A percentile compares a stretch with the other conserved stretches of the same genome.
Conservation (phyloP, 2,888 invertebrate genomes). For the Lasioglossum morio region DNA sequence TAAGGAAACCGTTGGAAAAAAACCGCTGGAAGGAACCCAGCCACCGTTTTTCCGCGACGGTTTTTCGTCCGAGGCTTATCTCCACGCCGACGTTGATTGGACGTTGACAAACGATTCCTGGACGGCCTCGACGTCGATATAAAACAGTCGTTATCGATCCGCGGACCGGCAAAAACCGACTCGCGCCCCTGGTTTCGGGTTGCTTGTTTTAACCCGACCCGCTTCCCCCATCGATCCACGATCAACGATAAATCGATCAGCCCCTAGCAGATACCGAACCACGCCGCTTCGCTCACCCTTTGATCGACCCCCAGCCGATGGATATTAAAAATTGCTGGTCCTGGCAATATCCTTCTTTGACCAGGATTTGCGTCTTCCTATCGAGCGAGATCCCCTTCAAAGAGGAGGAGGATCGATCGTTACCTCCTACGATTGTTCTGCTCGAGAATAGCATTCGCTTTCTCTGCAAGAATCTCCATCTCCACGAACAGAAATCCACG, state of each 20-base stretch:
- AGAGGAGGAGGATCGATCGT: background rate
- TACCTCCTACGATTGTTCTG: background rate
- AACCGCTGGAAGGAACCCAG: background rate
- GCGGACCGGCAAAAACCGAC: slow-evolving; percentile 55
- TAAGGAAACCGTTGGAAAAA: background rate
- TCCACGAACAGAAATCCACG: background rate
- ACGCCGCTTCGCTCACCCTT: background rate
- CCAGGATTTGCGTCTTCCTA: background rate
- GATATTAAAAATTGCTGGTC: slow-evolving; percentile 39
- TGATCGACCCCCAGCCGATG: background rate
- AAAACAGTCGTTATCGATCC: slow-evolving; percentile 79
- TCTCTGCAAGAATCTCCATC: background rate
- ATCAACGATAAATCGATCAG: slow-evolving; percentile 12
- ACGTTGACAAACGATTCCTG: slow-evolving; percentile 81
- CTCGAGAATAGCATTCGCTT: background rate
- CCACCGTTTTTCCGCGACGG: slow-evolving; percentile 35
- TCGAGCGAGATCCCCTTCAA: background rate
- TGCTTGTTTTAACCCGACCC: slow-evolving; percentile 9
- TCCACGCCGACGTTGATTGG: slow-evolving; percentile 77
- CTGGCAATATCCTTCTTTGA: slow-evolving; percentile 15
- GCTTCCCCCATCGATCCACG: background rate
- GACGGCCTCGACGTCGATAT: slow-evolving; percentile 71
- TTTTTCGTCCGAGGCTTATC: slow-evolving; percentile 48
- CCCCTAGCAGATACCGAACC: background rate
- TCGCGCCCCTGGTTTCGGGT: slow-evolving; percentile 21